Evolutionary conservation across 2,888 invertebrate genomes (phyloP), one percentile per base, ranked within the genome.

Genomic region (Sepiola atlantica): DNA sequence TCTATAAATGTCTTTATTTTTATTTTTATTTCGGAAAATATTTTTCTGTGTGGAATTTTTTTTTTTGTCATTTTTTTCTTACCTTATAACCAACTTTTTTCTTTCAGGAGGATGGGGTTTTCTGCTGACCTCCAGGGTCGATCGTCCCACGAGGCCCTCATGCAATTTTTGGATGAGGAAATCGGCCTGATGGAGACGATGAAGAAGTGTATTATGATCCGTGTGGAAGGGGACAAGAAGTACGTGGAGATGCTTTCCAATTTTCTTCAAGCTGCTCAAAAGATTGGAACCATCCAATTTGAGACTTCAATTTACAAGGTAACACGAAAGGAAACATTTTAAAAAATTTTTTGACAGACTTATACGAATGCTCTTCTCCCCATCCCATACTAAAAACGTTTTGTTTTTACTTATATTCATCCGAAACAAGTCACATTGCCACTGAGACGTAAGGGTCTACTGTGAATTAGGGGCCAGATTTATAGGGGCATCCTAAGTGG

Each of bases 131-230:
- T 99, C 94, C 98, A 99, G 97, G 98, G 99, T 96, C 98, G 98
- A 97, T 98, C 98, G 96, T 98, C 99, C 96, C 99, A 99, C 97
- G 99, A 99, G 97, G 99, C 99, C 95, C 98, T 99, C 96, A 98
- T 99, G 96, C 98, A 98, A 95, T 98, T 99, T 94, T 99, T 99
- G 97, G 99, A 99, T 97, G 98, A 99, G 35, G 99, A 99, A 97
- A 98, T 99, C 94, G 98, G 99, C 95, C 98, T 99, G 93, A 98
- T 99, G 98, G 99, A 99, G 97, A 98, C 98, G 95, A 99, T 99
- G 98, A 98, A 98, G 97, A 98, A 99, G 95, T 99, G 99, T 96
- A 98, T 99, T 94, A 98, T 98, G 96, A 98, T 98, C 96, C 98
- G 99, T 97, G 98, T 99, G 97, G 99, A 99, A 97, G 98, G 98